Percentiles rank a stretch among this genome's conserved stretches.
These are phyloP conservation scores for Percopsis transmontana DNA, from an alignment of 2,113 vertebrate species.

Conservation along the genomic window DNA sequence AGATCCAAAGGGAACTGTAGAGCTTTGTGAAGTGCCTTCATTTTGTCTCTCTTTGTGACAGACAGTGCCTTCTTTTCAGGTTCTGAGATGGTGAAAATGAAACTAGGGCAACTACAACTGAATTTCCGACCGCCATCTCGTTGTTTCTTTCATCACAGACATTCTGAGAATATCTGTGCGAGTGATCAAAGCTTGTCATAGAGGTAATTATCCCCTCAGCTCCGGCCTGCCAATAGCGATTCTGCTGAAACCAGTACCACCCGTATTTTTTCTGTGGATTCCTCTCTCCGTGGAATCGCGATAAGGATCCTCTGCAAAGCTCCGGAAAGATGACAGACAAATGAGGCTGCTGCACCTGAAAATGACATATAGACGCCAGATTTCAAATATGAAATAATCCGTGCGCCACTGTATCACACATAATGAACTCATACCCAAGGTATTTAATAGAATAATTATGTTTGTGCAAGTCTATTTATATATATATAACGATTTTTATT, in stretches of 20 bases:
- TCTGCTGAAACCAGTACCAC: constrained; percentile 61
- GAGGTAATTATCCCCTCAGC: constrained; percentile 66
- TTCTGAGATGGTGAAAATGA: neutral
- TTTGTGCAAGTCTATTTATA: neutral
- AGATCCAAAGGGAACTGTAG: constrained; percentile 45
- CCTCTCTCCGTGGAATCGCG: constrained; percentile 49
- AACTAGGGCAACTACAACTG: constrained; percentile 40
- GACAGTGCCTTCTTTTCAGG: constrained; percentile 55
- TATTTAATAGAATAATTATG: constrained; percentile 5
- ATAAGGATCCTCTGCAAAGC: constrained; percentile 47
- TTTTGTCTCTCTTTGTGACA: constrained; percentile 32
- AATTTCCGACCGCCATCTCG: constrained; percentile 48
- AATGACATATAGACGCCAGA: constrained; percentile 50
- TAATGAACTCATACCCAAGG: constrained; percentile 2
- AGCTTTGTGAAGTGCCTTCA: constrained; percentile 32
- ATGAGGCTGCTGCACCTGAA: constrained; percentile 57
- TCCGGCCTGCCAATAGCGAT: constrained; percentile 52
- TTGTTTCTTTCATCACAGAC: constrained; percentile 64
- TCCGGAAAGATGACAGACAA: constrained; percentile 59
- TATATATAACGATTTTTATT: neutral
- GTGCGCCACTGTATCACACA: constrained; percentile 2
- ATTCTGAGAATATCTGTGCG: constrained; percentile 64
- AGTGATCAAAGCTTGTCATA: constrained; percentile 79
- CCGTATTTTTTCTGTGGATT: constrained; percentile 61
- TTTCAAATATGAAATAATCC: constrained; percentile 5